Conservation (phyloP, 2,888 invertebrate species). For the Drosophila planitibia region DNA sequence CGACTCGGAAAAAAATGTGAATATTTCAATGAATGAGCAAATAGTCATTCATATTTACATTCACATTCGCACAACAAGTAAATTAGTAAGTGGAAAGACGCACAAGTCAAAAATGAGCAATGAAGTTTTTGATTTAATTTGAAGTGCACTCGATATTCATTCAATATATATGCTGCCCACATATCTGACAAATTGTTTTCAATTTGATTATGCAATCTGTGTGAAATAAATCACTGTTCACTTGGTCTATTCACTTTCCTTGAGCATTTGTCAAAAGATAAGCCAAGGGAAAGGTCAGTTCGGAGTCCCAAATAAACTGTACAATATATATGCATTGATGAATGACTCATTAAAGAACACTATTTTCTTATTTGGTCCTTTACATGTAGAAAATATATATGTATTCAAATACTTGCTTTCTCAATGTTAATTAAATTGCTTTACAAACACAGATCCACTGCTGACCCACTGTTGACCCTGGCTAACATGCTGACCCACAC, state of each 20-base stretch:
- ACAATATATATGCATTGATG: slow-evolving; percentile 9
- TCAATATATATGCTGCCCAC: slow-evolving; percentile 41
- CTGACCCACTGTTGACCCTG: slow-evolving; percentile 38
- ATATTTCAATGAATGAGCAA: slow-evolving; percentile 28
- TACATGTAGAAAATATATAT: too few relatives aligned
- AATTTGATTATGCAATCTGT: slow-evolving; percentile 5
- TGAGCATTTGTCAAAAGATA: slow-evolving; percentile 29
- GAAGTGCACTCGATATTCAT: slow-evolving; percentile 41
- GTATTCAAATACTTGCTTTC: background rate
- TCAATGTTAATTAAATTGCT: background rate
- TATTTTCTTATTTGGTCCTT: background rate
- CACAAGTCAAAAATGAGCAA: background rate
- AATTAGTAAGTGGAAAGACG: slow-evolving; percentile 31
- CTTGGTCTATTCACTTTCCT: slow-evolving; percentile 6
- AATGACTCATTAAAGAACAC: slow-evolving; percentile 17
- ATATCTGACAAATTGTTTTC: slow-evolving; percentile 30
- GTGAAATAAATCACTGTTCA: slow-evolving; percentile 20
- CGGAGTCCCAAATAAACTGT: slow-evolving; percentile 8
- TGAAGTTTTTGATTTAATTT: slow-evolving; percentile 10
- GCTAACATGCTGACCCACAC: slow-evolving; percentile 33
- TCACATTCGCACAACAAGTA: slow-evolving; percentile 21
- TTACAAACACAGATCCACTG: slow-evolving; percentile 5
- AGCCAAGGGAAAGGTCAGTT: slow-evolving; percentile 37
- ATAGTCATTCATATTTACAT: slow-evolving; percentile 15
- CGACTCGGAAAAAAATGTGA: slow-evolving; percentile 7